Evolutionary conservation across 2,797 vertebrate species (phyloP), one percentile per base, ranked within the genome.

Genomic region (Heliangelus exortis): DNA sequence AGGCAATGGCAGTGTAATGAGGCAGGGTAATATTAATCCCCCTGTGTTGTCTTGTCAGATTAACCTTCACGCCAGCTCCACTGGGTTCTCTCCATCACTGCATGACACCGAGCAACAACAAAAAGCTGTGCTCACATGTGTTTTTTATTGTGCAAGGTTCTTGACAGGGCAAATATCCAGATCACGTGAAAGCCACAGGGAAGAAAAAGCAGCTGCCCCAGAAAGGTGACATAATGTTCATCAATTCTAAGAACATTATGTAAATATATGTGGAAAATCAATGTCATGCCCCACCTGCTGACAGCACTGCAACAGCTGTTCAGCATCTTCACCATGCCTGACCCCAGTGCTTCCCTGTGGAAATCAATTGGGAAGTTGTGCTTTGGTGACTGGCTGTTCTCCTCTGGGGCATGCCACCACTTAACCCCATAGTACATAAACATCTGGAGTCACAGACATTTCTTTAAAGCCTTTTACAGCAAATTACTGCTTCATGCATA

Each of bases 1-100:
- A 96, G 91, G 82, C 86, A 90, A 73, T 53, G 17, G 92, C 94
- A 95, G 95, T 76, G 53, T 76, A 43, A 92, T 47, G 26, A 94
- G 95, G 94, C 84, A 94, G 92, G 28, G 85, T 95, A 89, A 78
- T 71, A 91, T 95, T 96, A 94, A 97, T 95, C 89, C 61, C 20
- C 84, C 43, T 90, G 84, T 96, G 75, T 90, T 83, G 89, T 93
- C 97, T 95, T 93, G 95, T 93, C 97, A 96, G 41, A 96, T 98
- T 97, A 97, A 97, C 96, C 61, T 81, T 96, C 90, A 89, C 34
- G 62, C 94, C 87, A 89, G 12, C 31, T 80, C 84, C 80, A 76
- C 86, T 62, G 76, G 84, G 86, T 71, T 74, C 76, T 92, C 78
- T 29, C 31, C 82, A 45, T 95, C 86, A 48, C 91, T 97, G 97